phyloP scores from a whole-genome alignment of 2,888 invertebrate species.

The Harpalus rufipes region DNA sequence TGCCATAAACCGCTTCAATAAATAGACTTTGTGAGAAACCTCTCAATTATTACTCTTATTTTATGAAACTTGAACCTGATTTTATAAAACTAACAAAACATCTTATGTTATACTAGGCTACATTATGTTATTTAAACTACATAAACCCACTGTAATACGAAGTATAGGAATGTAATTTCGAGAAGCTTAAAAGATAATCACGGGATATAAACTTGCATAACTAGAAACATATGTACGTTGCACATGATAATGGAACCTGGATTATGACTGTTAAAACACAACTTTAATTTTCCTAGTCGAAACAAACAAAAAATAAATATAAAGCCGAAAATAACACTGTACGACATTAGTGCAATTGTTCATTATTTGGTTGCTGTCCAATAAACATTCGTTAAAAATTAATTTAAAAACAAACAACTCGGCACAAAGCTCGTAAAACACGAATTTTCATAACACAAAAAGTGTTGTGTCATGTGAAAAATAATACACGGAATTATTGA shows the following conservation, averaged over 20 bases:
- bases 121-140: too few relatives aligned
- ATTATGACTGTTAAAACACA: constrained; percentile 14
- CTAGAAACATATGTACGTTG: constrained; percentile 25
- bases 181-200: constrained; percentile 29
- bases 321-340: constrained; percentile 11
- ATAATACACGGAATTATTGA: constrained; percentile 16
- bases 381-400: constrained; percentile 45
- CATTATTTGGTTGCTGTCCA: constrained; percentile 23
- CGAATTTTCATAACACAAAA: constrained; percentile 38
- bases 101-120: too few relatives aligned
- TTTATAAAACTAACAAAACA: too few relatives aligned
- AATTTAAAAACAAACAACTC: constrained; percentile 3
- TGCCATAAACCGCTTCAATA: too few relatives aligned
- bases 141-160: too few relatives aligned
- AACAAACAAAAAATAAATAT: constrained; percentile 17
- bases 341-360: constrained; percentile 27
- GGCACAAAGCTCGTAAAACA: background rate
- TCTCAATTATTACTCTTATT: too few relatives aligned
- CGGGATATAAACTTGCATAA: constrained; percentile 19
- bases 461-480: constrained; percentile 9
- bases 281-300: constrained; percentile 33
- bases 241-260: constrained; percentile 19
- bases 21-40: too few relatives aligned
- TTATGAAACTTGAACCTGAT: too few relatives aligned
- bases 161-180: background rate